phyloP scores from a whole-genome alignment of 2,888 invertebrate genomes.

The Eupithecia pulchellata region DNA sequence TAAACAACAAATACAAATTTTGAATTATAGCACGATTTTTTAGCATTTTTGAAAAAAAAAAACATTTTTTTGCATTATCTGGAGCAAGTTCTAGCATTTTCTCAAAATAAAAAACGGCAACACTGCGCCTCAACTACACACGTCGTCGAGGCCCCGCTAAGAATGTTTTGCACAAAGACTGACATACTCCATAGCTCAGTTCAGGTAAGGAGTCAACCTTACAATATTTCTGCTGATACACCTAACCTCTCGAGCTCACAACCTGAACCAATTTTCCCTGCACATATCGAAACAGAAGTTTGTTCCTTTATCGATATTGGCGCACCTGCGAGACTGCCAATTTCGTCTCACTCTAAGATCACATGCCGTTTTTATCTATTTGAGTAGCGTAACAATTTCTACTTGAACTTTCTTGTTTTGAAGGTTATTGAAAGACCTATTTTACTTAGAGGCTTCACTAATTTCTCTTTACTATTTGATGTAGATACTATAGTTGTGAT shows the following conservation, averaged over 20 bases:
- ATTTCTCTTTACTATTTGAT: too few species aligned
- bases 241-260: constrained; percentile 9
- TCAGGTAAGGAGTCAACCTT: background rate
- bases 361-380: constrained; percentile 13
- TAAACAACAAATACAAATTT: too few species aligned
- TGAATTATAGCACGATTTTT: too few species aligned
- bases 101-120: too few species aligned
- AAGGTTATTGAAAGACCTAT: background rate
- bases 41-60: too few species aligned
- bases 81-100: too few species aligned
- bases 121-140: too few species aligned
- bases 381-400: constrained; percentile 9
- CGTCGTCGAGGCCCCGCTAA: too few species aligned
- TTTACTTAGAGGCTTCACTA: too few species aligned
- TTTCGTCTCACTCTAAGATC: constrained; percentile 25
- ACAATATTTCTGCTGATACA: constrained; percentile 2
- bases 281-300: constrained; percentile 37
- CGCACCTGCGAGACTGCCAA: constrained; percentile 44
- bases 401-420: constrained; percentile 4
- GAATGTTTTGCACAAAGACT: too few species aligned
- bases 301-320: constrained; percentile 44
- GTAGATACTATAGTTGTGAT: too few species aligned
- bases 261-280: constrained; percentile 36
- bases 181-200: background rate
- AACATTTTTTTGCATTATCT: too few species aligned